These are phyloP conservation scores for Linepithema humile DNA, from an alignment of 1,140 invertebrate genomes.

Conservation along the genomic window DNA sequence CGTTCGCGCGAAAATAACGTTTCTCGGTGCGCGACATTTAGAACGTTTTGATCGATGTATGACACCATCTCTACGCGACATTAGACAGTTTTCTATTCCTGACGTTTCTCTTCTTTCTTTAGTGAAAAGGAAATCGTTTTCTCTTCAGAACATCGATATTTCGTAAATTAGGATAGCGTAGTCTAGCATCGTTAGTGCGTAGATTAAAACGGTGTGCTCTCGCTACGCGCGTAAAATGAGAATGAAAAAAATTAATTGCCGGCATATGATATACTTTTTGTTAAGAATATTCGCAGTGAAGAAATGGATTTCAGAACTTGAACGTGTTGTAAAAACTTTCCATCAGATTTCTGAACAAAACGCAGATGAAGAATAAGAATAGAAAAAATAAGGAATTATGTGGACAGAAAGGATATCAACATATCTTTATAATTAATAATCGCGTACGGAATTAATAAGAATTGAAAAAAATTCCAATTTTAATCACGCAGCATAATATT, in stretches of 20 bases:
- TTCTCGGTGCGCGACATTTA: constrained; percentile 41
- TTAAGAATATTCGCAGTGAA: too few species aligned
- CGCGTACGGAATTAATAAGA: not conserved
- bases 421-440: not conserved
- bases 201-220: constrained; percentile 67
- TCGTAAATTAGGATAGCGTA: constrained; percentile 65
- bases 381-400: not conserved
- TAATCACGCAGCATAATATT: not conserved
- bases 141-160: constrained; percentile 61
- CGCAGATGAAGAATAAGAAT: not conserved
- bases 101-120: constrained; percentile 47
- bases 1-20: constrained; percentile 10
- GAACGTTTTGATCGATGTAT: constrained; percentile 16
- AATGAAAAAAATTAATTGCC: not conserved
- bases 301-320: not conserved
- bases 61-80: constrained; percentile 42
- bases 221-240: constrained; percentile 32
- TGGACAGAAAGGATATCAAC: not conserved
- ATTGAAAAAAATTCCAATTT: not conserved
- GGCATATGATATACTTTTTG: too few species aligned
- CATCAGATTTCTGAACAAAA: not conserved
- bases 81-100: constrained; percentile 48
- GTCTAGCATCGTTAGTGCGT: constrained; percentile 65
- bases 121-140: constrained; percentile 53
- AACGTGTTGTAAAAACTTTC: not conserved